phyloP scores from a whole-genome alignment of 1,140 invertebrate species.

The Helicoverpa zea region DNA sequence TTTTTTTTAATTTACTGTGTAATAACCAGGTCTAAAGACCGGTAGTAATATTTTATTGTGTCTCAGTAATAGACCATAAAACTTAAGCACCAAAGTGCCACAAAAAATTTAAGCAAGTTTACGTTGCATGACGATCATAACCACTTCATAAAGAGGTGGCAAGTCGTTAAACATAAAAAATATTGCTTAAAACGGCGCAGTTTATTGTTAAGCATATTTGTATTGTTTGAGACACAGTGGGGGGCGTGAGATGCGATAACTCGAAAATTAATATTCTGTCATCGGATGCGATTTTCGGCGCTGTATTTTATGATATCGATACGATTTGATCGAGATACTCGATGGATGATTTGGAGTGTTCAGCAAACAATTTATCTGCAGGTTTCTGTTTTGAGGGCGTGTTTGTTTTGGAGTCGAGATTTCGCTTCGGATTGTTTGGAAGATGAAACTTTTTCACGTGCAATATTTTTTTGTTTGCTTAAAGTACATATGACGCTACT shows the following conservation, averaged over 20 bases:
- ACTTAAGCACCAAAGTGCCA: not conserved
- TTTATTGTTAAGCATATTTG: conserved; percentile 46
- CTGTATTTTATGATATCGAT: conserved; percentile 62
- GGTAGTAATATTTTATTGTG: conserved; percentile 27
- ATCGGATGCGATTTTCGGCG: conserved; percentile 59
- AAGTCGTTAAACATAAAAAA: conserved; percentile 21
- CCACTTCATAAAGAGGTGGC: conserved; percentile 33
- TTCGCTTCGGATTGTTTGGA: conserved; percentile 32
- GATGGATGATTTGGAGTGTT: conserved; percentile 54
- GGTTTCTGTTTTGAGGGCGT: conserved; percentile 51
- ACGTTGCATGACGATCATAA: conserved; percentile 22
- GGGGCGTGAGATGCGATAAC: conserved; percentile 47
- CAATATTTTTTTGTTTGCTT: conserved; percentile 34
- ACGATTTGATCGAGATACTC: conserved; percentile 56
- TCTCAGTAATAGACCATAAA: conserved; percentile 15
- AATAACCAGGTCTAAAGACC: conserved; percentile 10
- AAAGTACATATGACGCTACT: not conserved
- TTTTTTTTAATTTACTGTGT: not conserved
- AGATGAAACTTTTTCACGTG: conserved; percentile 38
- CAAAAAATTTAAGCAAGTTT: conserved; percentile 21
- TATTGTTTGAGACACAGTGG: conserved; percentile 34
- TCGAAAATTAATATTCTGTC: conserved; percentile 65
- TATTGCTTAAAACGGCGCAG: conserved; percentile 38
- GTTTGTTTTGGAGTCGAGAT: conserved; percentile 57
- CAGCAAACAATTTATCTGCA: conserved; percentile 56